Evolutionary conservation across 1,140 invertebrate genomes (phyloP).

Genomic region (Hyposmocoma kahamanoa): DNA sequence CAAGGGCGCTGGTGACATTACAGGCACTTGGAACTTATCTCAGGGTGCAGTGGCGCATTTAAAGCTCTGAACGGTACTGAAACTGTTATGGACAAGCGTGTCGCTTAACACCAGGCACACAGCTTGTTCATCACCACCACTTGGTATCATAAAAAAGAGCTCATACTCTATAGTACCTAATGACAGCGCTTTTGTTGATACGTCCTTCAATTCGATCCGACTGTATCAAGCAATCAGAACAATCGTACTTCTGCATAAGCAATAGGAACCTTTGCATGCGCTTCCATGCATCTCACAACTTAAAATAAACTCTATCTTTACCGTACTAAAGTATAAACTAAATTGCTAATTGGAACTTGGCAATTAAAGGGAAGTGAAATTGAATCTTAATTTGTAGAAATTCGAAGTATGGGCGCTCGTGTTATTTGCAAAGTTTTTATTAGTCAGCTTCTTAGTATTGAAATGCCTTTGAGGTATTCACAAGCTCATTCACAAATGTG

Average conservation of each 20-base stretch:
- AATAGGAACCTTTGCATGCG: conserved; percentile 46
- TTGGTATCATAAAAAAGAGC: too few relatives aligned
- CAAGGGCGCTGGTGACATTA: too few relatives aligned
- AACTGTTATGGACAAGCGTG: too few relatives aligned
- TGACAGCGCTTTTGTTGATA: too few relatives aligned
- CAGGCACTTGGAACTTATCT: too few relatives aligned
- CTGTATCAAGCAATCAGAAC: conserved; percentile 33
- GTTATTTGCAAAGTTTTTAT: not conserved
- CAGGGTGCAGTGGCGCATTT: too few relatives aligned
- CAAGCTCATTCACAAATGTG: too few relatives aligned
- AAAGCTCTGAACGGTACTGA: too few relatives aligned
- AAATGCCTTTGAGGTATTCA: not conserved
- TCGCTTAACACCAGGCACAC: too few relatives aligned
- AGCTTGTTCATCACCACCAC: too few relatives aligned
- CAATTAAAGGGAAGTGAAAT: conserved; percentile 46
- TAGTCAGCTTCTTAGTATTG: conserved; percentile 1
- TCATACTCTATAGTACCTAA: too few relatives aligned
- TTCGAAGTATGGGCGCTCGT: conserved; percentile 16
- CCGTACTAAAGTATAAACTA: not conserved
- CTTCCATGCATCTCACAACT: conserved; percentile 11
- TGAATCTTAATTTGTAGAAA: conserved; percentile 36
- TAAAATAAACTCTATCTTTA: conserved; percentile 29
- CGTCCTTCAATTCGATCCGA: conserved; percentile 44
- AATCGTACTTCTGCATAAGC: conserved; percentile 49
- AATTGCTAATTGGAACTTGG: not conserved